Evolutionary conservation across 1,140 invertebrate species (phyloP), one percentile per base, ranked within the genome.

Genomic region (Drosophila pseudoobscura): DNA sequence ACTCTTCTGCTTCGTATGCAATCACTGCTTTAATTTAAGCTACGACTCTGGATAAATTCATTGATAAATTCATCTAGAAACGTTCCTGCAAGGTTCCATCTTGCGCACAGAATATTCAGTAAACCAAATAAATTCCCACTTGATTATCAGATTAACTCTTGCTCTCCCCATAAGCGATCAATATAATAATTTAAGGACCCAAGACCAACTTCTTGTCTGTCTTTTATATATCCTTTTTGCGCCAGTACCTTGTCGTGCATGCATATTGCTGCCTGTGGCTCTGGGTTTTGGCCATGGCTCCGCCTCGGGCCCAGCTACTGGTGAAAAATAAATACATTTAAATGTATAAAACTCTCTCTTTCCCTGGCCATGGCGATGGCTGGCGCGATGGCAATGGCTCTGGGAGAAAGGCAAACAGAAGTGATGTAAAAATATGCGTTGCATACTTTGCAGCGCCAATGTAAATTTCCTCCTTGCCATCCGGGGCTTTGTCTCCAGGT

Each of bases 381-480:
- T 43, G 29, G 35, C 44, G 44, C 60, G 26, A 52, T 9, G 31
- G 62, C 31, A 51, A 60, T 65, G 63, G 63, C 60, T 64, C 52
- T 50, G 61, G 41, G 62, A 62, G 61, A 75, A 68, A 59, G 63
- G 55, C 75, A 87, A 87, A 87, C 75, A 87, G 70, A 87, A 78
- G 60, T 65, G 83, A 74, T 87, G 78, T 85, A 71, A 75, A 85
- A 85, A 87, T 80, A 87, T 87, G 82, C 82, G 75, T 87, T 75
- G 83, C 75, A 83, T 88, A 78, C 78, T 87, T 78, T 82, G 45
- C 66, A 87, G 65, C 74, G 74, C 59, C 82, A 87, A 87, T 88
- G 82, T 82, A 87, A 75, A 87, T 87, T 82, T 72, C 43, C 64
- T 6, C 39, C 64, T 26, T 20, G 46, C 15, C 54, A 13, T 56